phyloP scores from a whole-genome alignment of 2,888 invertebrate species.

The Zygaena filipendulae region DNA sequence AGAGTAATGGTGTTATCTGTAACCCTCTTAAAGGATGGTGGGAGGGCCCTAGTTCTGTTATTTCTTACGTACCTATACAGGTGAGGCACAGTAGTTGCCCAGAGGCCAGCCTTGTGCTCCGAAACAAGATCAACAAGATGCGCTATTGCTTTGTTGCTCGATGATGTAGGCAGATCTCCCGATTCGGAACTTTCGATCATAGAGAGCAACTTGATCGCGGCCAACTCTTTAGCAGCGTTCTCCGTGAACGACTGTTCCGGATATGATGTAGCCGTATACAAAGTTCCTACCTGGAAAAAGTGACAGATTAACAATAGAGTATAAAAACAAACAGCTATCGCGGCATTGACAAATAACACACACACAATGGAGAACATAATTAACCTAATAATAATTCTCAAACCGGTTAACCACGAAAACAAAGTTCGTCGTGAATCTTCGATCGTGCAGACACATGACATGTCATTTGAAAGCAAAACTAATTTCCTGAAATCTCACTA shows the following conservation, averaged over 20 bases:
- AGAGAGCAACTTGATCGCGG: slow-evolving; percentile 41
- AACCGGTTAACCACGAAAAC: too few relatives aligned
- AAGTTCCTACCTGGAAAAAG: slow-evolving; percentile 34
- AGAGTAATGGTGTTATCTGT: too few relatives aligned
- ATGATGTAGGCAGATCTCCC: slow-evolving; percentile 36
- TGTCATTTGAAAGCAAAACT: too few relatives aligned
- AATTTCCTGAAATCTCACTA: too few relatives aligned
- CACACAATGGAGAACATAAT: too few relatives aligned
- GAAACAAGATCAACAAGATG: slow-evolving; percentile 45
- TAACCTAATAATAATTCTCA: too few relatives aligned
- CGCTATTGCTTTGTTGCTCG: slow-evolving; percentile 26
- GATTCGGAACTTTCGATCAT: slow-evolving; percentile 42
- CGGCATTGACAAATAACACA: too few relatives aligned
- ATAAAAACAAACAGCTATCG: too few relatives aligned
- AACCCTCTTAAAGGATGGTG: too few relatives aligned
- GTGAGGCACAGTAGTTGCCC: slow-evolving; percentile 67
- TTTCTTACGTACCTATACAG: slow-evolving; percentile 70
- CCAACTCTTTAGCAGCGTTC: slow-evolving; percentile 49
- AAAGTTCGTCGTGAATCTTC: too few relatives aligned
- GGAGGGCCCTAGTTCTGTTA: too few relatives aligned
- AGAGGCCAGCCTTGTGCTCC: slow-evolving; percentile 67
- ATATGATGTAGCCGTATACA: slow-evolving; percentile 43
- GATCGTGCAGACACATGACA: too few relatives aligned
- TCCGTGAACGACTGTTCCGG: slow-evolving; percentile 50
- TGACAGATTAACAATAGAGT: not conserved